Conservation (phyloP, 2,797 vertebrate species). For the Melanotaenia nigrans region DNA sequence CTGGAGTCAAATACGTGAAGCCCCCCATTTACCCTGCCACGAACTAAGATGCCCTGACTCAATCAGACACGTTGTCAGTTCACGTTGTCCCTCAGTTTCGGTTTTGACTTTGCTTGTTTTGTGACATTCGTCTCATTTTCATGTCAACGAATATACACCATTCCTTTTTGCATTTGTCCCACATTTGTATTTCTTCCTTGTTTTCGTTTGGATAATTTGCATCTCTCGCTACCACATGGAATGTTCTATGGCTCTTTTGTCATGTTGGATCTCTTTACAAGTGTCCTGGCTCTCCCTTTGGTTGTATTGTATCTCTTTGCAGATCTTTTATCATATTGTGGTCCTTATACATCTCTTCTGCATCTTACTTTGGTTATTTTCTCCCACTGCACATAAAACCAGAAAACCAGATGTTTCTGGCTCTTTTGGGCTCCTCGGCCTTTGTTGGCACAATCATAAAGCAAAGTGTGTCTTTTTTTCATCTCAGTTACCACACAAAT, state of each 20-base stretch:
- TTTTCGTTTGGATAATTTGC: neutral
- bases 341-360: neutral
- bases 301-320: neutral
- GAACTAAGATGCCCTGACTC: neutral
- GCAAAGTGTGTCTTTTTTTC: neutral
- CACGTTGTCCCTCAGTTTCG: no score
- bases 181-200: no score
- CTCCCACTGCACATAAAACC: neutral
- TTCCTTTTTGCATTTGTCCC: no score
- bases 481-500: neutral
- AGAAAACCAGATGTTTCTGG: neutral
- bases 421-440: neutral
- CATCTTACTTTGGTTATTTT: neutral
- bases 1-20: neutral
- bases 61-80: neutral
- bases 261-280: neutral
- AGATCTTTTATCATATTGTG: neutral
- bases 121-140: no score
- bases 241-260: neutral
- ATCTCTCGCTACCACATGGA: neutral
- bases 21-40: neutral
- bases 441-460: neutral
- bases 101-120: no score
- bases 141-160: no score
- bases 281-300: neutral